phyloP scores from a whole-genome alignment of 2,797 vertebrate genomes.

The Rousettus madagascariensis region DNA sequence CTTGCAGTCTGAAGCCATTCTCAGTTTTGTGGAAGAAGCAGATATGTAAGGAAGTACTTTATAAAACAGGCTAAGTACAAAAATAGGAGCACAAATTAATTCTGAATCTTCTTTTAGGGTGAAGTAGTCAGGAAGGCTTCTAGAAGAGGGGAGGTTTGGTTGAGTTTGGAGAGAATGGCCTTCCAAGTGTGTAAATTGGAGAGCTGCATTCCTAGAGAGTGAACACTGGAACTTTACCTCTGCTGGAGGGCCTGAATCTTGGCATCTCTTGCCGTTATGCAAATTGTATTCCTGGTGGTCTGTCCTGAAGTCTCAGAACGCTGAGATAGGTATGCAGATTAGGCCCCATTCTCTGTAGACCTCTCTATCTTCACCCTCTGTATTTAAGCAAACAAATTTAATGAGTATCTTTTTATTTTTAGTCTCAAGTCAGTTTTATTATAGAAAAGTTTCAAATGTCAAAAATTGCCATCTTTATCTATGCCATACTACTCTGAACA shows the following conservation, averaged over 20 bases:
- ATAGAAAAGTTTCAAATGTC: background rate
- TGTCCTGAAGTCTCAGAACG: background rate
- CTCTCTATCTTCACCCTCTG: background rate
- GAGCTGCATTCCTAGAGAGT: background rate
- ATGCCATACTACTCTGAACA: too few relatives aligned
- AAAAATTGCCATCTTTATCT: background rate
- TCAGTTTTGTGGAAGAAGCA: constrained; percentile 3
- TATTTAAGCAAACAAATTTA: constrained; percentile 44
- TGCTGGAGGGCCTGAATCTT: background rate
- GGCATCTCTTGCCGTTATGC: background rate
- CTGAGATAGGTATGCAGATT: background rate
- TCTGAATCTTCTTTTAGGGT: background rate
- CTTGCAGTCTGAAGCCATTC: background rate
- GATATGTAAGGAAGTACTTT: background rate
- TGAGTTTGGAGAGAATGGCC: background rate
- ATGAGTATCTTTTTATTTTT: constrained; percentile 21
- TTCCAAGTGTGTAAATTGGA: background rate
- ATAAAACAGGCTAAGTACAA: background rate
- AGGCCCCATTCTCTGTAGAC: background rate
- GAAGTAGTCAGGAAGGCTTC: background rate
- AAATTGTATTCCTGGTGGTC: background rate
- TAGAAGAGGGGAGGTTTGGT: background rate
- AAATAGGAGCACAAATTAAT: background rate
- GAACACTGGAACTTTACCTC: background rate
- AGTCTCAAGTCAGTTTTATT: background rate